Conservation (phyloP, 2,113 vertebrate species). For the Cathartes aura region DNA sequence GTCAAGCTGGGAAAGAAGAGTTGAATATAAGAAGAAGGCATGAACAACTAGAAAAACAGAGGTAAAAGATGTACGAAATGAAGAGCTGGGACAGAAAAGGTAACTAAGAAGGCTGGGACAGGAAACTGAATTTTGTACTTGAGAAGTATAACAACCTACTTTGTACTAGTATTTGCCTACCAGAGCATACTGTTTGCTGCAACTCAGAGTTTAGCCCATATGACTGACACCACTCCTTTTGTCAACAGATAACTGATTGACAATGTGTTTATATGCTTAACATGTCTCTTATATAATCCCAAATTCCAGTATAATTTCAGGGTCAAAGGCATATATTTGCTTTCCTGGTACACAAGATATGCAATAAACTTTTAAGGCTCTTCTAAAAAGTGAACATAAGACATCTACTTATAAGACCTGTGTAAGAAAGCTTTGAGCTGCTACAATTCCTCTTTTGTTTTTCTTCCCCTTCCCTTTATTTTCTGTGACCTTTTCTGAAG, state of each 20-base stretch:
- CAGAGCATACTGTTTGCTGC: not conserved
- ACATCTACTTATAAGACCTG: not conserved
- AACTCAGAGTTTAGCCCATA: not conserved
- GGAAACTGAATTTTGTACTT: not conserved
- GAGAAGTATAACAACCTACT: not conserved
- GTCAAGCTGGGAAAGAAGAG: not conserved
- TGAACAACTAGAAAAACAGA: not conserved
- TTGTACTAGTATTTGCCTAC: not conserved
- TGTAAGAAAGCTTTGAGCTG: not conserved
- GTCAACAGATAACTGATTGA: not conserved
- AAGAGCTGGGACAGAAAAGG: not conserved
- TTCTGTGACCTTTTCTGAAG: slow-evolving; percentile 51
- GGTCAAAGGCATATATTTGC: not conserved
- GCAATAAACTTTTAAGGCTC: not conserved
- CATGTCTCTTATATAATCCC: not conserved
- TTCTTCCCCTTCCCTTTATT: not conserved
- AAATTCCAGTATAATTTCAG: not conserved
- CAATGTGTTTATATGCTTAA: not conserved
- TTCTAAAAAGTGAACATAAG: not conserved
- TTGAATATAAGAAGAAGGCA: not conserved
- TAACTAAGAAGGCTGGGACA: not conserved
- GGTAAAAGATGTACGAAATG: accelerated
- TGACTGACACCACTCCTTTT: not conserved
- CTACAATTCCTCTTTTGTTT: not conserved
- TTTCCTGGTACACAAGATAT: not conserved